These are phyloP conservation scores for Aramus guarauna DNA, from an alignment of 2,113 vertebrate genomes.

Conservation along the genomic window DNA sequence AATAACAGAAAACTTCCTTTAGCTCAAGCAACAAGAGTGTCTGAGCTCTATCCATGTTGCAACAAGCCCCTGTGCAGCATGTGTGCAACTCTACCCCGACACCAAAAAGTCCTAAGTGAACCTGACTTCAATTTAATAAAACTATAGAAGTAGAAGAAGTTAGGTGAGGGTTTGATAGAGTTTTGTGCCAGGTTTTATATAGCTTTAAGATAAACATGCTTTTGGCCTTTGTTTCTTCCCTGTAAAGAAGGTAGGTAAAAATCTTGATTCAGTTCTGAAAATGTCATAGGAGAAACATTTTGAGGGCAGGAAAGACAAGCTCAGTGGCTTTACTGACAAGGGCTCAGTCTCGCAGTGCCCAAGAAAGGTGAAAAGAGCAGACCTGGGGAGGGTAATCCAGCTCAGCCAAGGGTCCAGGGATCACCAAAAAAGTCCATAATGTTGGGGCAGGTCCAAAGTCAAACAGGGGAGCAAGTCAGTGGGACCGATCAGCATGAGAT, in stretches of 20 bases:
- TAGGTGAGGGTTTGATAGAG: neutral
- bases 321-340: neutral
- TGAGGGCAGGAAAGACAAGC: neutral
- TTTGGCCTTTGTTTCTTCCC: neutral
- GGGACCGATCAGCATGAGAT: neutral
- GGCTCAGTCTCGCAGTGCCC: neutral
- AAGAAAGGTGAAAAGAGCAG: neutral
- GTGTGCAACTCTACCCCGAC: neutral
- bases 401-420: neutral
- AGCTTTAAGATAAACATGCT: neutral
- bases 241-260: neutral
- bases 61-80: neutral
- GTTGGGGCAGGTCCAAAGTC: neutral
- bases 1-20: neutral
- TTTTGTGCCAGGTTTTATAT: neutral
- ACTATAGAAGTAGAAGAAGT: neutral
- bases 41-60: neutral
- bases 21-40: neutral
- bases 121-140: neutral
- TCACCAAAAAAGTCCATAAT: neutral
- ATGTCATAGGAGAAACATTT: neutral
- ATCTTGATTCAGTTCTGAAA: neutral
- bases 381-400: rapidly evolving
- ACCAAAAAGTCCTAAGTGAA: neutral
- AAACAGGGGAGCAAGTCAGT: neutral